Evolutionary conservation across 2,888 invertebrate species (phyloP).

Genomic region (Elysia crispata): DNA sequence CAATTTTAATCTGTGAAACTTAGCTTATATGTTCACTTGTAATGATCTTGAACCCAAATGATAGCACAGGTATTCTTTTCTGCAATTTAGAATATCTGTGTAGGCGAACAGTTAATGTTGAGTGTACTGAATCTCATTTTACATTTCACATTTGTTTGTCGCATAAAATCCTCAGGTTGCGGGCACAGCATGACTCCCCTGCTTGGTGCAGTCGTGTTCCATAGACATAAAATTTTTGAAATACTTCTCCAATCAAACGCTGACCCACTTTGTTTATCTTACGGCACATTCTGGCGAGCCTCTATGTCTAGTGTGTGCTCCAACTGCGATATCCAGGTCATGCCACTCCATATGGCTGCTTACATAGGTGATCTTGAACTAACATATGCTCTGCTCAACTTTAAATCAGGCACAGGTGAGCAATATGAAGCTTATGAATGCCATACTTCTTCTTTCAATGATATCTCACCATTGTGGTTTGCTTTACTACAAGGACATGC

Average conservation of each 20-base stretch:
- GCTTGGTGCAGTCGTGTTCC: conserved; percentile 47
- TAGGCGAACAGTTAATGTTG: no score
- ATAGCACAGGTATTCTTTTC: no score
- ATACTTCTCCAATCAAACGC: conserved; percentile 46
- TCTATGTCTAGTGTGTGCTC: conserved; percentile 48
- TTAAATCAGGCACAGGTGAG: conserved; percentile 19
- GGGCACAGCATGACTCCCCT: conserved; percentile 52
- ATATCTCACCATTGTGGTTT: conserved; percentile 52
- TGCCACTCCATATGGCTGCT: conserved; percentile 50
- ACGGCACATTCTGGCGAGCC: conserved; percentile 48
- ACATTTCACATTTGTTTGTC: neutral
- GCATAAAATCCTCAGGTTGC: conserved; percentile 45
- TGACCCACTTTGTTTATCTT: conserved; percentile 39
- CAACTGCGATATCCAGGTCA: conserved; percentile 48
- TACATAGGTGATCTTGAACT: conserved; percentile 45
- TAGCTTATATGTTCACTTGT: no score
- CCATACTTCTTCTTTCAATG: conserved; percentile 37
- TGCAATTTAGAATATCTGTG: no score
- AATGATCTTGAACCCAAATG: no score
- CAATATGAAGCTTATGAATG: conserved; percentile 30
- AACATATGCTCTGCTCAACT: conserved; percentile 39
- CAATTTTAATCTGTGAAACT: no score
- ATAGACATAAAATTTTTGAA: conserved; percentile 34
- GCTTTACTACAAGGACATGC: conserved; percentile 47
- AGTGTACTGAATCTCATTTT: neutral